Evolutionary conservation across 2,113 vertebrate genomes (phyloP).

Genomic region (Brienomyrus longianalis): DNA sequence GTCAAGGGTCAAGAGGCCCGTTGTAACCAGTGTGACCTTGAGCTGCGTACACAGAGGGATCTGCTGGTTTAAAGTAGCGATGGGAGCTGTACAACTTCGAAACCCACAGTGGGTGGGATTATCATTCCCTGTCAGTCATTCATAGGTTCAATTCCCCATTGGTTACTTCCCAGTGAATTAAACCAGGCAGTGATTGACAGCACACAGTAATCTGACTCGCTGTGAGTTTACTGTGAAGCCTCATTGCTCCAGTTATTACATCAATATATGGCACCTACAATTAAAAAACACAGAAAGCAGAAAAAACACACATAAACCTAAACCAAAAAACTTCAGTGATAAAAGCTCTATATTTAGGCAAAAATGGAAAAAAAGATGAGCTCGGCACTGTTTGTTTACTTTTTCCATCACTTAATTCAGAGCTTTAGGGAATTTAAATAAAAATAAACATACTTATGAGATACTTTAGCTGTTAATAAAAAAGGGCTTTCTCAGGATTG

Average conservation of each 20-base stretch:
- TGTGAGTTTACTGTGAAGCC: not conserved
- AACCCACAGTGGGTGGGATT: not conserved
- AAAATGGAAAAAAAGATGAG: not conserved
- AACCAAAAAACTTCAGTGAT: not conserved
- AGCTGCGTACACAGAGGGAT: not conserved
- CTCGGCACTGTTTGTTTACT: not conserved
- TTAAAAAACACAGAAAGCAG: not conserved
- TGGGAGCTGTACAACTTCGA: not conserved
- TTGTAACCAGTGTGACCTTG: not conserved
- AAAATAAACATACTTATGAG: constrained; percentile 17
- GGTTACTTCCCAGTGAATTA: not conserved
- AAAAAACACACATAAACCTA: not conserved
- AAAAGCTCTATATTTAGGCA: not conserved
- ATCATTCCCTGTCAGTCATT: not conserved
- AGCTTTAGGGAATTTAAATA: constrained; percentile 12
- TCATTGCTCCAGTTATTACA: not conserved
- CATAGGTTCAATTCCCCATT: not conserved
- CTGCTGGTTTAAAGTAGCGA: constrained; percentile 42
- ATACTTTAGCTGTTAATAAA: constrained; percentile 13
- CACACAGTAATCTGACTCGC: not conserved
- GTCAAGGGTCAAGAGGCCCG: not conserved
- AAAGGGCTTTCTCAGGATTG: not conserved
- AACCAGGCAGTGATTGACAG: constrained; percentile 1
- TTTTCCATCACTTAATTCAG: constrained; percentile 9
- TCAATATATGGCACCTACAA: not conserved